phyloP scores from a whole-genome alignment of 1,140 invertebrate genomes.

The Diachasmimorpha longicaudata region DNA sequence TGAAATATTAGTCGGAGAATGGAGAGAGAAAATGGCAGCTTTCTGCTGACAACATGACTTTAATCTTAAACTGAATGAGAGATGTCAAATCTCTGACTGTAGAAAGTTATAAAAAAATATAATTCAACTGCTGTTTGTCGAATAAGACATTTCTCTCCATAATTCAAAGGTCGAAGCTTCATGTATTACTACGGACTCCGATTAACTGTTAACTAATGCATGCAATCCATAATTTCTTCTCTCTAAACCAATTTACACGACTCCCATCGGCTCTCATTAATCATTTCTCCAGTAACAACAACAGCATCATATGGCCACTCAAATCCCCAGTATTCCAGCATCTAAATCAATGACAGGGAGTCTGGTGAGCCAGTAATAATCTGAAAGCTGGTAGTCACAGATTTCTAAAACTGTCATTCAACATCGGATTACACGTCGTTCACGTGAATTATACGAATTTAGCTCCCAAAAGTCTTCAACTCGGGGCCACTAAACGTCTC shows the following conservation, averaged over 20 bases:
- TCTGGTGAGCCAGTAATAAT: neutral
- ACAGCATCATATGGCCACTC: neutral
- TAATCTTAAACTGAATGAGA: too few species aligned
- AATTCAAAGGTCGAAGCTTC: too few species aligned
- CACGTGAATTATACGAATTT: neutral
- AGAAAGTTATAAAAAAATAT: too few species aligned
- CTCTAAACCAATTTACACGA: neutral
- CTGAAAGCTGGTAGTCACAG: neutral
- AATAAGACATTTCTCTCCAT: too few species aligned
- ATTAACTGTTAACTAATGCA: neutral
- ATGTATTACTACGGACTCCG: too few species aligned
- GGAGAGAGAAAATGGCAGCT: too few species aligned
- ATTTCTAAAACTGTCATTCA: conserved; percentile 16
- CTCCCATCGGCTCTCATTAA: neutral
- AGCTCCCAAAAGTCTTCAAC: neutral
- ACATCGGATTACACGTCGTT: neutral
- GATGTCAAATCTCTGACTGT: too few species aligned
- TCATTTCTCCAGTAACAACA: neutral
- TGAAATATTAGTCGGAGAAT: too few species aligned
- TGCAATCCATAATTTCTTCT: neutral
- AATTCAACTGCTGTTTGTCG: too few species aligned
- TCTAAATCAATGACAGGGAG: neutral
- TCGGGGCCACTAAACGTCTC: neutral
- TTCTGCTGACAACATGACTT: too few species aligned
- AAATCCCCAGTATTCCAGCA: neutral